Evolutionary conservation across 2,888 invertebrate species (phyloP).

Genomic region (Fissipunctia ypsillon): DNA sequence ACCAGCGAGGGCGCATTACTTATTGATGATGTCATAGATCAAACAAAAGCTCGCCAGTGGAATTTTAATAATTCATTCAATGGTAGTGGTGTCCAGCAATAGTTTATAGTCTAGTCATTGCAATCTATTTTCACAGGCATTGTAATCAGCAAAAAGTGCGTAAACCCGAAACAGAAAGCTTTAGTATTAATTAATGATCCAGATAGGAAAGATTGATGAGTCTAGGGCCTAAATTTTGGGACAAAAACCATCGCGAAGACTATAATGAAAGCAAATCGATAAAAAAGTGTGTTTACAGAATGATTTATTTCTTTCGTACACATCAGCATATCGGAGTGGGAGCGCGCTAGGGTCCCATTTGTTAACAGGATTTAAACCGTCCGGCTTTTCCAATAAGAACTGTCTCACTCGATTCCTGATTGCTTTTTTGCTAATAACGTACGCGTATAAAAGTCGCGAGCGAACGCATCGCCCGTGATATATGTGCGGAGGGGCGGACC

Average conservation of each 20-base stretch:
- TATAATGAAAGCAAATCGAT: constrained; percentile 41
- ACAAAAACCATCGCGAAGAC: constrained; percentile 22
- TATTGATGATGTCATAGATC: constrained; percentile 45
- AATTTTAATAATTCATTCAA: constrained; percentile 24
- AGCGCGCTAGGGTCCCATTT: constrained; percentile 43
- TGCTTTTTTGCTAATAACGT: constrained; percentile 69
- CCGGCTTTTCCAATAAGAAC: constrained; percentile 62
- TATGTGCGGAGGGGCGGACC: constrained; percentile 64
- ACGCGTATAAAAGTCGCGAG: constrained; percentile 64
- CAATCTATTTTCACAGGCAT: constrained; percentile 18
- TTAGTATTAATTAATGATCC: constrained; percentile 37
- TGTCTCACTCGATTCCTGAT: constrained; percentile 58
- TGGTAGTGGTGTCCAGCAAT: not conserved
- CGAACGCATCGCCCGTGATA: constrained; percentile 61
- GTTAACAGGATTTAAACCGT: constrained; percentile 56
- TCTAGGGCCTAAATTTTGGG: constrained; percentile 21
- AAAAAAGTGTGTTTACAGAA: constrained; percentile 30
- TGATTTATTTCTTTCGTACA: constrained; percentile 30
- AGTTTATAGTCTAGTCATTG: not conserved
- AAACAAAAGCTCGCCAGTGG: constrained; percentile 34
- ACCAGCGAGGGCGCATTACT: constrained; percentile 20
- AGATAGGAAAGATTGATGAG: constrained; percentile 39
- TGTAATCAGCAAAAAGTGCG: constrained; percentile 25
- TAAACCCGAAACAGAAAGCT: constrained; percentile 22
- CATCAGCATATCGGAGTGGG: constrained; percentile 14